phyloP scores from a whole-genome alignment of 2,113 vertebrate genomes.

The Progne subis region DNA sequence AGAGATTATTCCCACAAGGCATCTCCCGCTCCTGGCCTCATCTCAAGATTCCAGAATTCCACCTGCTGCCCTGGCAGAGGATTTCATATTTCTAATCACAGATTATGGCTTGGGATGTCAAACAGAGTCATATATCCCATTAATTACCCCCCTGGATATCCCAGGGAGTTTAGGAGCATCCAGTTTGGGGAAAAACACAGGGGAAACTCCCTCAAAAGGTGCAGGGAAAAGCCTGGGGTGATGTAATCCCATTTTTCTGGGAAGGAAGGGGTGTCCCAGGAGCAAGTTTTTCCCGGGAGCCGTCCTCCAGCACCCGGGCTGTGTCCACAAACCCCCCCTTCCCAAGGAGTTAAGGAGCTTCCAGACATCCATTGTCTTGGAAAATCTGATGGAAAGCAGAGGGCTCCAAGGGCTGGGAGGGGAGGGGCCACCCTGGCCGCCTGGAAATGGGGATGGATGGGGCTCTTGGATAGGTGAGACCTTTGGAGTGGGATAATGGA shows the following conservation, averaged over 20 bases:
- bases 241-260: not conserved
- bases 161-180: accelerated
- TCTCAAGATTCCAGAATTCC: not conserved
- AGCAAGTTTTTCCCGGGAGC: accelerated
- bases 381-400: slow-evolving; percentile 37
- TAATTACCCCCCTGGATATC: not conserved
- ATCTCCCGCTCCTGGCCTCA: accelerated
- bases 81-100: not conserved
- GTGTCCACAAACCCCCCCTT: not conserved
- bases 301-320: not conserved
- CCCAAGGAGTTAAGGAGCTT: slow-evolving; percentile 19
- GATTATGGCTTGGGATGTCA: not conserved
- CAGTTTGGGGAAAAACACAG: accelerated
- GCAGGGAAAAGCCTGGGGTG: not conserved
- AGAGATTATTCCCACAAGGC: not conserved
- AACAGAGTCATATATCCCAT: not conserved
- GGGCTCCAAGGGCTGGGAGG: slow-evolving; percentile 34
- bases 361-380: slow-evolving; percentile 47
- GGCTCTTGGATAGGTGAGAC: not conserved
- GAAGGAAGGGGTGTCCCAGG: not conserved
- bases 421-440: not conserved
- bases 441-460: slow-evolving; percentile 2
- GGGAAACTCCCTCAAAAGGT: not conserved
- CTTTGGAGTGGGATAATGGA: not conserved
- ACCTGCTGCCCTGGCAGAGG: not conserved